Evolutionary conservation across 2,888 invertebrate species (phyloP), one percentile per base, ranked within the genome.

Genomic region (Pseudanteris insignis): DNA sequence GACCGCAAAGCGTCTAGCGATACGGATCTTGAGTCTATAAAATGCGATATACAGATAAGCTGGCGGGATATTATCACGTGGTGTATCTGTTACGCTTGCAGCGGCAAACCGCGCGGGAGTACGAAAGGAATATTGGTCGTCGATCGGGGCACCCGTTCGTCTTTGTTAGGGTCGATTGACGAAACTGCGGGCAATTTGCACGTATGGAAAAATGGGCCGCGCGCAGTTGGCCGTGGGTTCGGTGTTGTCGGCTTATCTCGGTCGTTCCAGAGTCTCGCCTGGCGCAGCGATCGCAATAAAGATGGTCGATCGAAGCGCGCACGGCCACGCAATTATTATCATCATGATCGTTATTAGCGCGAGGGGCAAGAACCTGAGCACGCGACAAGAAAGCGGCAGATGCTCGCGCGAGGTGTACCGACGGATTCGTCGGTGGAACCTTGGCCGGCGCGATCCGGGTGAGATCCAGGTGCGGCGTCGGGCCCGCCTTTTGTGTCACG

Each of bases 301-400:
- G 48, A 33, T 60, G 54, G 48, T n/a, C n/a, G n/a, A n/a, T n/a
- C n/a, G n/a, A n/a, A n/a, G n/a, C n/a, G n/a, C n/a, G n/a, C n/a
- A 48, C 24, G 46, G 40, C 24, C 61, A 61, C 37, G 51, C 51
- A 57, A 21, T 21, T 21, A 62, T 62, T 57, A n/a, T n/a, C n/a
- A n/a, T n/a, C n/a, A n/a, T n/a, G n/a, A n/a, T n/a, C n/a, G 37
- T 62, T 62, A 51, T 62, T 51, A 47, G 47, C 28, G 47, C 30
- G 33, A 41, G 32, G 61, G 51, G 37, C 57, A 62, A 62, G 51
- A 57, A 62, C 51, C 62, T 51, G 51, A 57, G 62, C 62, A 62
- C 62, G 57, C 62, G 57, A 62, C 62, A 51, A 43, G 40, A 38
- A 50, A 25, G 36, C 25, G 21, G 21, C 21, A 7, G 21, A 21